These are phyloP conservation scores for Nomada flava DNA, from an alignment of 2,888 invertebrate species.

Conservation along the genomic window DNA sequence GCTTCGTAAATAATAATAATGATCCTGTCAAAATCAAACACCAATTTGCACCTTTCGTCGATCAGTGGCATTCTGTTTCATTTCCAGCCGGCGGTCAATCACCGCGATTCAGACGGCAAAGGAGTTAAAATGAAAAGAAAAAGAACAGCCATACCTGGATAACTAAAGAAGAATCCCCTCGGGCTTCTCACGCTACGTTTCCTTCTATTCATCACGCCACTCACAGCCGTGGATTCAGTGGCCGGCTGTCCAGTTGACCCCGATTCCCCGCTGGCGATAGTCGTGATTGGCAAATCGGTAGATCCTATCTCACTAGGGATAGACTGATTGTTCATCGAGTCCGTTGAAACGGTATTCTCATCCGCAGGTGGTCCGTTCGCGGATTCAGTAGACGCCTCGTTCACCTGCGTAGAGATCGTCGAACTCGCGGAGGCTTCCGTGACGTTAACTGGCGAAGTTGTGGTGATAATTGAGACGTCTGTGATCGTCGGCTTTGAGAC, in stretches of 20 bases:
- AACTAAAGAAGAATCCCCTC: slow-evolving; percentile 76
- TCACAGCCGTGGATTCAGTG: slow-evolving; percentile 3
- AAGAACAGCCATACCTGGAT: slow-evolving; percentile 67
- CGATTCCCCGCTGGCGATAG: slow-evolving; percentile 29
- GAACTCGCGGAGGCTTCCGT: slow-evolving; percentile 13
- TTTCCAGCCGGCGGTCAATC: background rate
- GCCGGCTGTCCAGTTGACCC: slow-evolving; percentile 23
- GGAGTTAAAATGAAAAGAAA: background rate
- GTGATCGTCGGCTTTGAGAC: slow-evolving; percentile 20
- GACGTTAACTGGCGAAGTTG: background rate
- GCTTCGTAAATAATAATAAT: background rate
- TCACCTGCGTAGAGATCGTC: slow-evolving; percentile 12
- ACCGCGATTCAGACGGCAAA: background rate
- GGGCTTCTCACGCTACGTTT: slow-evolving; percentile 71
- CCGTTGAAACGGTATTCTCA: slow-evolving; percentile 60
- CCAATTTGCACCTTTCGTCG: background rate
- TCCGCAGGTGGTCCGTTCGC: slow-evolving; percentile 55
- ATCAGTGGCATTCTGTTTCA: background rate
- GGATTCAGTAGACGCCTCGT: slow-evolving; percentile 36
- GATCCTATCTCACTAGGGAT: slow-evolving; percentile 41
- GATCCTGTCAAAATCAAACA: background rate
- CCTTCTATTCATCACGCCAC: slow-evolving; percentile 60
- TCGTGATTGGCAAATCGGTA: slow-evolving; percentile 43
- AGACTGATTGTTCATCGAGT: slow-evolving; percentile 43
- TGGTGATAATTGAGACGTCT: background rate